Evolutionary conservation across 2,113 vertebrate species (phyloP).

Genomic region (Phalacrocorax brasilianus): DNA sequence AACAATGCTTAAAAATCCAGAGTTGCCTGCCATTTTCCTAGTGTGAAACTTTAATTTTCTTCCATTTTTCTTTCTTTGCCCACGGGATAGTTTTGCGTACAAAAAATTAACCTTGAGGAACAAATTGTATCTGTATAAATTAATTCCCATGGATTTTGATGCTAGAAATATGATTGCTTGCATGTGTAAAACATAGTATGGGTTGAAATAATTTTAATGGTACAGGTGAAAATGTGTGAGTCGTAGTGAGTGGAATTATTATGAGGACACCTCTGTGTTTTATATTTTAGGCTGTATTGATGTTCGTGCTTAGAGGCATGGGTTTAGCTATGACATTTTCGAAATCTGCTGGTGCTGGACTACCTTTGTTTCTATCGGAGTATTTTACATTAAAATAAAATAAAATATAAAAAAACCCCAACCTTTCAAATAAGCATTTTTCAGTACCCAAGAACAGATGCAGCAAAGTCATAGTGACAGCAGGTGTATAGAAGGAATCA

Average conservation of each 20-base stretch:
- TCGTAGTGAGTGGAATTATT: background rate
- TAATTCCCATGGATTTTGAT: background rate
- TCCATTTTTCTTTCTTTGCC: background rate
- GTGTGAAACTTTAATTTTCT: background rate
- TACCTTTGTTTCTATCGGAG: background rate
- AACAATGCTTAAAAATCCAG: background rate
- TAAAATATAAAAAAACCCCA: fast-evolving
- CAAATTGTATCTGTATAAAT: background rate
- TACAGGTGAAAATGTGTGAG: background rate
- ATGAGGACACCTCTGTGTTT: background rate
- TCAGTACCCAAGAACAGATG: background rate
- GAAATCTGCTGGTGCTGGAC: background rate
- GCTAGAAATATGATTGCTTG: background rate
- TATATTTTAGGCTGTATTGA: background rate
- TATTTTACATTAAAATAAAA: background rate
- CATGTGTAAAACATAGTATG: background rate
- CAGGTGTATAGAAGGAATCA: background rate
- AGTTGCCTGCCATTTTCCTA: background rate
- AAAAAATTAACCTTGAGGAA: background rate
- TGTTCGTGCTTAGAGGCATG: background rate
- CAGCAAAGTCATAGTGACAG: background rate
- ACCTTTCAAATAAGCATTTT: background rate
- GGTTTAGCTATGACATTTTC: background rate
- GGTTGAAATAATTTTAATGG: background rate
- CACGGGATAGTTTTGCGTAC: background rate